Conservation (phyloP, 1,140 invertebrate species). For the Macrotrachela quadricornifera region DNA sequence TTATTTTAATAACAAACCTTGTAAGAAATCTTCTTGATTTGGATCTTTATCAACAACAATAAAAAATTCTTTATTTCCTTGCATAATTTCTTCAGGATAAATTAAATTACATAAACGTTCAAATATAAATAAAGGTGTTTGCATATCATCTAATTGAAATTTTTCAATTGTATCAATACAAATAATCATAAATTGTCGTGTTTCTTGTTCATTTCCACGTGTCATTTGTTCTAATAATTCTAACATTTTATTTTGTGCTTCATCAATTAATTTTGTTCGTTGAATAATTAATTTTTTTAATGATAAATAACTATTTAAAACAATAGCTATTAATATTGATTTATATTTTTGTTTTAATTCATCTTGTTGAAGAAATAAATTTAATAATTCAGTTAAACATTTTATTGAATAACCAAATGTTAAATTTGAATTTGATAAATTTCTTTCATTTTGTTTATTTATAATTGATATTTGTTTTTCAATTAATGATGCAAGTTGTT, state of each 20-base stretch:
- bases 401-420: slow-evolving; percentile 51
- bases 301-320: slow-evolving; percentile 76
- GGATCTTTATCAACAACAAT: slow-evolving; percentile 88
- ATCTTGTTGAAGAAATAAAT: slow-evolving; percentile 43
- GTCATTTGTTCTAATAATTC: slow-evolving; percentile 89
- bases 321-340: slow-evolving; percentile 57
- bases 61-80: slow-evolving; percentile 58
- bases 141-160: slow-evolving; percentile 67
- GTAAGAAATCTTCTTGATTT: slow-evolving; percentile 91
- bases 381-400: slow-evolving; percentile 61
- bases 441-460: too few species aligned
- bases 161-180: slow-evolving; percentile 86
- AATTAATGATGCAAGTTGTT: too few species aligned
- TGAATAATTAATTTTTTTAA: slow-evolving; percentile 72
- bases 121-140: slow-evolving; percentile 82
- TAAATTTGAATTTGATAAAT: background rate
- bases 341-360: slow-evolving; percentile 66
- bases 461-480: too few species aligned
- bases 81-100: slow-evolving; percentile 42
- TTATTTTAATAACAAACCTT: too few species aligned
- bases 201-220: slow-evolving; percentile 76
- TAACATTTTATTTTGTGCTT: slow-evolving; percentile 80
- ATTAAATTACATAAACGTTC: slow-evolving; percentile 89
- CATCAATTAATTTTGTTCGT: slow-evolving; percentile 74
- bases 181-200: slow-evolving; percentile 83